Percentiles rank a stretch among this genome's conserved stretches.
Conservation (phyloP, 2,797 vertebrate species). For the Smutsia gigantea region DNA sequence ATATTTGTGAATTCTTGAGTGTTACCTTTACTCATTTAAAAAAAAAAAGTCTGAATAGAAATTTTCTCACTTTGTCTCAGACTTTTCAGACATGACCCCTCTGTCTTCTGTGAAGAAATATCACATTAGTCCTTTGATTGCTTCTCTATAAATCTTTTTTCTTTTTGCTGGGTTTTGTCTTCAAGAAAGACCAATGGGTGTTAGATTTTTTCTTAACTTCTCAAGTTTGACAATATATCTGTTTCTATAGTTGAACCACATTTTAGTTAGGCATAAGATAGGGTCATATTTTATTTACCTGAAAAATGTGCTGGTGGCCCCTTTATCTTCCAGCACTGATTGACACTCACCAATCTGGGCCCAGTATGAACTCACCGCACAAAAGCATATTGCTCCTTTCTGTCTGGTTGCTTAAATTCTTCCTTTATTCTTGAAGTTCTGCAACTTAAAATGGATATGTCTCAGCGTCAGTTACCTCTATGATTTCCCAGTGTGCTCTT, state of each 20-base stretch:
- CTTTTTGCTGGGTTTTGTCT: background rate
- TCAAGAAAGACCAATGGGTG: background rate
- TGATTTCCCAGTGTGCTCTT: background rate
- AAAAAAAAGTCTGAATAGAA: background rate
- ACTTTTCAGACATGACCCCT: background rate
- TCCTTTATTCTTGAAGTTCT: background rate
- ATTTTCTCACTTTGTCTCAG: background rate
- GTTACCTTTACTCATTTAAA: background rate
- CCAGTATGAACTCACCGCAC: background rate
- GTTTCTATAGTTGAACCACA: background rate
- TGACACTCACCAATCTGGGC: background rate
- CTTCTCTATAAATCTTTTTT: background rate
- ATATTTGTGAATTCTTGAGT: background rate
- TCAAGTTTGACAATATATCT: background rate
- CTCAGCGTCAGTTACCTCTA: background rate
- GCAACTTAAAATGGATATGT: slow-evolving; percentile 19
- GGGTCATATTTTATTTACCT: slow-evolving; percentile 19
- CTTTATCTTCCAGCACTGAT: background rate
- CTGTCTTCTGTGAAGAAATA: background rate
- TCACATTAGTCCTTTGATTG: background rate
- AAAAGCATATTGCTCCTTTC: background rate
- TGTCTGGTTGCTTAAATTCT: background rate
- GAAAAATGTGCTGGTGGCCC: background rate
- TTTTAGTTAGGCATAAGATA: background rate
- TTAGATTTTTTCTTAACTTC: background rate